Evolutionary conservation across 2,113 vertebrate genomes (phyloP).

Genomic region (Australoheros scitulus): DNA sequence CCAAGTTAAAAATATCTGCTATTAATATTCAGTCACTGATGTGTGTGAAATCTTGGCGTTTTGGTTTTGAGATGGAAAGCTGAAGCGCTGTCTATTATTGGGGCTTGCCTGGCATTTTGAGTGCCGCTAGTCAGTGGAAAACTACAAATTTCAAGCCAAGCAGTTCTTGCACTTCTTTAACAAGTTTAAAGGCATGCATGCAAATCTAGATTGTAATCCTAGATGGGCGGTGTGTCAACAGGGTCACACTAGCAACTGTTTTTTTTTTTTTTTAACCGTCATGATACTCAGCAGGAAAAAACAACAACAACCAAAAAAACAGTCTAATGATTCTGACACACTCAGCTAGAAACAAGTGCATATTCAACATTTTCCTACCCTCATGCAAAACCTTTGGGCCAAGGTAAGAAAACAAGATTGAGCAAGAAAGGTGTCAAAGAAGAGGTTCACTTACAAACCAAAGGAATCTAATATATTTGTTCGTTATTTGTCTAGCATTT

Average conservation of each 20-base stretch:
- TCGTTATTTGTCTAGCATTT: not conserved
- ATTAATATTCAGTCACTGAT: constrained; percentile 65
- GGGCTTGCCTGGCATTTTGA: constrained; percentile 19
- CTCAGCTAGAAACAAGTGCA: constrained; percentile 57
- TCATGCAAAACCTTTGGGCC: not conserved
- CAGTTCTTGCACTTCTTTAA: constrained; percentile 2
- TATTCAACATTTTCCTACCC: constrained; percentile 57
- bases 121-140: constrained; percentile 59
- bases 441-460: constrained; percentile 10
- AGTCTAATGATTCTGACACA: constrained; percentile 28
- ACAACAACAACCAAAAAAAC: not conserved
- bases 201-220: constrained; percentile 55
- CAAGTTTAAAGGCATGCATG: constrained; percentile 12
- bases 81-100: constrained; percentile 50
- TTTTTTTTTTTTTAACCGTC: constrained; percentile 26
- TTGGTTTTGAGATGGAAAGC: constrained; percentile 52
- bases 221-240: constrained; percentile 2
- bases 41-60: constrained; percentile 51
- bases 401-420: constrained; percentile 2
- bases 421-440: not conserved
- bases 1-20: constrained; percentile 64
- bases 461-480: not conserved
- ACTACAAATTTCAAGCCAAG: constrained; percentile 31
- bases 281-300: constrained; percentile 62
- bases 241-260: constrained; percentile 26